Percentiles rank a stretch among this genome's conserved stretches.
These are phyloP conservation scores for Azorinus chamasolen DNA, from an alignment of 2,888 invertebrate genomes.

Conservation along the genomic window DNA sequence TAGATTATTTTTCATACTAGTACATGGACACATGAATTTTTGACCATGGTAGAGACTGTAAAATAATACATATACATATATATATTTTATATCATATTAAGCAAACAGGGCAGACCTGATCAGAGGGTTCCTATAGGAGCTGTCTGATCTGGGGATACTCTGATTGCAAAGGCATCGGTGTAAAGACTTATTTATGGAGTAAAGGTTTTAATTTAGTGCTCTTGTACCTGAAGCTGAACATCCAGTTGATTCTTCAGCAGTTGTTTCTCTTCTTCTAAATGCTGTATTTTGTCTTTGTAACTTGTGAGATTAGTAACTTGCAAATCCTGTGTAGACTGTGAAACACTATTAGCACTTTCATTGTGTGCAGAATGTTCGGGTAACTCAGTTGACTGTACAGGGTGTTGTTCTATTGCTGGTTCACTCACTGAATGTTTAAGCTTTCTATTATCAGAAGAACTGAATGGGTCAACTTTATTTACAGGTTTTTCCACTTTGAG, in stretches of 20 bases:
- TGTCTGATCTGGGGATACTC: too few relatives aligned
- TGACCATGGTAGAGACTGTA: too few relatives aligned
- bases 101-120: too few relatives aligned
- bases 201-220: too few relatives aligned
- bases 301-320: conserved; percentile 4
- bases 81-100: too few relatives aligned
- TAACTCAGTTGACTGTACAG: background rate
- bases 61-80: too few relatives aligned
- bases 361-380: background rate
- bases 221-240: conserved; percentile 72
- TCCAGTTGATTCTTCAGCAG: conserved; percentile 69
- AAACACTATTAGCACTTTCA: too few relatives aligned
- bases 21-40: too few relatives aligned
- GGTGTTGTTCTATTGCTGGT: conserved; percentile 11
- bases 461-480: conserved; percentile 64
- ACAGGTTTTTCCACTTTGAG: conserved; percentile 55
- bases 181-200: too few relatives aligned
- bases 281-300: conserved; percentile 54
- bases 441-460: background rate
- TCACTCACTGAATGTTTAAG: conserved; percentile 30
- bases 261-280: conserved; percentile 73
- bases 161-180: too few relatives aligned
- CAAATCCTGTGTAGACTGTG: background rate
- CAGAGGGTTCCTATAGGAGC: too few relatives aligned
- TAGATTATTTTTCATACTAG: too few relatives aligned